Percentiles rank a stretch among this genome's conserved stretches.
Evolutionary conservation across 2,113 vertebrate species (phyloP).

Genomic region (Scortum barcoo): DNA sequence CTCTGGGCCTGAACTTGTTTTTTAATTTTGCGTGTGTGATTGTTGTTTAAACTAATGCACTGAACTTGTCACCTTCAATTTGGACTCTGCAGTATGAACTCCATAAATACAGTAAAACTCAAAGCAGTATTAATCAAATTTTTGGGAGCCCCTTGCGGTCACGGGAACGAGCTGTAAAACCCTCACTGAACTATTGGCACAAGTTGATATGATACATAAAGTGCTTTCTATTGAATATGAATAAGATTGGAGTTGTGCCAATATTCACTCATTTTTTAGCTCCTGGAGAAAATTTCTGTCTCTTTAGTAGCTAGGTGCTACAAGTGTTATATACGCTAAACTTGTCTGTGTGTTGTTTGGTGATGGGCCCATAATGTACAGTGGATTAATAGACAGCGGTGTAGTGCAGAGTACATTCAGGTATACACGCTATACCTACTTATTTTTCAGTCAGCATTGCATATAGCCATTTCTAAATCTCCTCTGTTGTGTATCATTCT

Average conservation of each 20-base stretch:
- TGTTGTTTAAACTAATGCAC: background rate
- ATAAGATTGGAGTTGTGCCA: background rate
- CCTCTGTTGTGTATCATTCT: too few species aligned
- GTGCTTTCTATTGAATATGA: too few species aligned
- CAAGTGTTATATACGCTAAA: background rate
- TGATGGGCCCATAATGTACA: background rate
- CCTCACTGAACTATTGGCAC: too few species aligned
- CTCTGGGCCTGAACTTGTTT: conserved; percentile 1
- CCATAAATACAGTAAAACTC: background rate
- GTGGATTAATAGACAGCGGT: background rate
- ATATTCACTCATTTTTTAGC: background rate
- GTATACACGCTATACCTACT: too few species aligned
- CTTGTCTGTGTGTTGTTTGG: background rate
- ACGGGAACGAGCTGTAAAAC: too few species aligned
- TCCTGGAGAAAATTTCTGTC: background rate
- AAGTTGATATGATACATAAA: too few species aligned
- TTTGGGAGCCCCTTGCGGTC: background rate
- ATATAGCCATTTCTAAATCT: too few species aligned
- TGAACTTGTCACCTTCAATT: background rate
- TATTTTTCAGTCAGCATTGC: too few species aligned
- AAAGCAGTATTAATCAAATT: background rate
- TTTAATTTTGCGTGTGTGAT: background rate
- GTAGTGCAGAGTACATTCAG: too few species aligned
- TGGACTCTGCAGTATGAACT: background rate
- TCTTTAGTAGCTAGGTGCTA: background rate